Base-by-base conservation (phyloP, 2,888 invertebrate genomes). In the Harpagoxenus sublaevis region DNA sequence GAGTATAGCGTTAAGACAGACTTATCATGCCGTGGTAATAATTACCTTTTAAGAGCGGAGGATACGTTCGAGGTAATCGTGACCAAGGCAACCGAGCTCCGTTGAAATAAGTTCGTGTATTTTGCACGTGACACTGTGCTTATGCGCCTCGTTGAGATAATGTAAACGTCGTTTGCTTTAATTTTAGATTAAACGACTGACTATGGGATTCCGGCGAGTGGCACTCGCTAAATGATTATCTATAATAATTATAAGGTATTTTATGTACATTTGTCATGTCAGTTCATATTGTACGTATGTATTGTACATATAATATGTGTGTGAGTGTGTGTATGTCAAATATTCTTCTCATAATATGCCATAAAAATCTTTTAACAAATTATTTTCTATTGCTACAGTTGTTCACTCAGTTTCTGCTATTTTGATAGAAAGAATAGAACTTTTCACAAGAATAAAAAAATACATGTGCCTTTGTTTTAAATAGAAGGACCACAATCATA, bases 21-120 rank as follows among this genome's bases (percentile, higher is more conserved):
- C 88, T 89, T 89, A 89, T 88, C 84, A 87, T 60, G 75, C 71
- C 82, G 71, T 83, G 77, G 81, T 88, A 89, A 89, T 89, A 89
- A 89, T 89, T 87, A 87, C 71, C 88, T 70, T 85, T 83, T 86
- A 83, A 87, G 84, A 86, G 77, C 84, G 53, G 84, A 83, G 75
- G 85, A 85, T 89, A 89, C 87, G 81, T 77, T 88, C 74, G 78
- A 81, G 85, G 81, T 77, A 88, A 88, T 88, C 86, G 86, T 77
- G 83, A 82, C 74, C 78, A 55, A 62, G 84, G 78, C 78, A 84
- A 83, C 73, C 75, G 73, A 45, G 55, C 82, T 57, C 18, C 55
- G 51, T 84, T 79, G 71, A 86, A 88, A 88, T 89, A 88, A 89
- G 85, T 89, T 88, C 65, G 83, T 74, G 77, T 85, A 68, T 84